Conservation (phyloP, 2,888 invertebrate genomes). For the Drosophila melanosoma region DNA sequence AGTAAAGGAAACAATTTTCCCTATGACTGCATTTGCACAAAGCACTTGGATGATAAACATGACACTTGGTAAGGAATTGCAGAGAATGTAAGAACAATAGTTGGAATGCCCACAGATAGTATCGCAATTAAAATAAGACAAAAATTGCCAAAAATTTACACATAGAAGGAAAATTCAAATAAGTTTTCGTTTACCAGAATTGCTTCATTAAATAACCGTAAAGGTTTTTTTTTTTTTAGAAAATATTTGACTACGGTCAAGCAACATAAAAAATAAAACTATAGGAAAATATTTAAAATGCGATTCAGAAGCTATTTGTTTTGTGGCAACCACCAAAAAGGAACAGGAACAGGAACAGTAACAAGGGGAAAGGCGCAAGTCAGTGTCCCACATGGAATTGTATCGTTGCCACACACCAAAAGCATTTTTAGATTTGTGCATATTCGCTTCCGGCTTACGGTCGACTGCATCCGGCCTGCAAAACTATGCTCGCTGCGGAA, state of each 20-base stretch:
- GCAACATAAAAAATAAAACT: conserved; percentile 17
- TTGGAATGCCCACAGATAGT: conserved; percentile 6
- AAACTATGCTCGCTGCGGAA: conserved; percentile 60
- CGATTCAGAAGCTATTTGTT: conserved; percentile 77
- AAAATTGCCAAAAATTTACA: neutral
- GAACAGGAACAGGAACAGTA: neutral
- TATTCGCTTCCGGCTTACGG: conserved; percentile 55
- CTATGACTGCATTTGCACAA: conserved; percentile 64
- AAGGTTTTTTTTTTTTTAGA: neutral
- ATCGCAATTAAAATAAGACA: conserved; percentile 23
- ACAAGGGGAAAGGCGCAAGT: conserved; percentile 2
- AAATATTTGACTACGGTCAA: neutral
- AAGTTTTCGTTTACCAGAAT: neutral
- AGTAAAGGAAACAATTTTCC: conserved; percentile 69
- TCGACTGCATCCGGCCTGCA: conserved; percentile 44
- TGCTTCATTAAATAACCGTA: neutral
- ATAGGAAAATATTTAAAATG: conserved; percentile 74
- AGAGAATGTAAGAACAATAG: conserved; percentile 14
- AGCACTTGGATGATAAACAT: conserved; percentile 37
- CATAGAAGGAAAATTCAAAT: neutral
- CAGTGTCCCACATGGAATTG: conserved; percentile 44
- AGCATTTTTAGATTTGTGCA: conserved; percentile 59
- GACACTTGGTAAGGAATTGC: conserved; percentile 13
- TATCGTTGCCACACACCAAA: conserved; percentile 55
- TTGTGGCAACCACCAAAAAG: conserved; percentile 39